Conservation (phyloP, 2,113 vertebrate species). For the Recurvirostra avosetta region DNA sequence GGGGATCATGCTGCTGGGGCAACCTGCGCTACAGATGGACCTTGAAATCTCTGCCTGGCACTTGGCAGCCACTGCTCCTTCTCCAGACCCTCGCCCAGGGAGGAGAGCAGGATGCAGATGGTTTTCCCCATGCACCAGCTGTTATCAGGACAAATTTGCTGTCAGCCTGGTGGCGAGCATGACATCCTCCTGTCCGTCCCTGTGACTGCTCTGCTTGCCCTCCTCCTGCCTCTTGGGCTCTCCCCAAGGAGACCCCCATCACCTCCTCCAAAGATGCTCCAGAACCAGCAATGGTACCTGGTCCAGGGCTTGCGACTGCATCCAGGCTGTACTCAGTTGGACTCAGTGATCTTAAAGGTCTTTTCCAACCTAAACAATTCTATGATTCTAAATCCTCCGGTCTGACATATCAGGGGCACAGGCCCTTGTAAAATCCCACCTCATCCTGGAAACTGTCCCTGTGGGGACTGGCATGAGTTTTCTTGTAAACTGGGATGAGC, state of each 20-base stretch:
- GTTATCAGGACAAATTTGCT: not conserved
- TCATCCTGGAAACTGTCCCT: not conserved
- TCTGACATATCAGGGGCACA: not conserved
- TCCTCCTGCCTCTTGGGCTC: not conserved
- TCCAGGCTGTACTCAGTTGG: not conserved
- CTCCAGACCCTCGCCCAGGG: not conserved
- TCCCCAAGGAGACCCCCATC: not conserved
- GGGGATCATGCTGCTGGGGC: not conserved
- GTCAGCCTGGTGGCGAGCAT: not conserved
- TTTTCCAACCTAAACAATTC: not conserved
- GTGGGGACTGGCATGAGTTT: not conserved
- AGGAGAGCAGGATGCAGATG: not conserved
- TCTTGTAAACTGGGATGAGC: not conserved
- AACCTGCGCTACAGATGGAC: not conserved
- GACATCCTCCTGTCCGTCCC: not conserved
- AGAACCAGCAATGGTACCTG: not conserved
- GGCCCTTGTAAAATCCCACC: not conserved
- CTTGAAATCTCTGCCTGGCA: not conserved
- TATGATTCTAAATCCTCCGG: not conserved
- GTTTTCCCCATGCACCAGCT: not conserved
- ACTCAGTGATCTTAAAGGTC: not conserved
- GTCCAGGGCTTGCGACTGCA: not conserved
- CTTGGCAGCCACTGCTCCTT: not conserved
- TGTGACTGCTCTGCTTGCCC: not conserved
- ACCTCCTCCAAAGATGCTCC: not conserved